Evolutionary conservation across 2,113 vertebrate species (phyloP), one percentile per base, ranked within the genome.

Genomic region (Psilopsiagon aurifrons): DNA sequence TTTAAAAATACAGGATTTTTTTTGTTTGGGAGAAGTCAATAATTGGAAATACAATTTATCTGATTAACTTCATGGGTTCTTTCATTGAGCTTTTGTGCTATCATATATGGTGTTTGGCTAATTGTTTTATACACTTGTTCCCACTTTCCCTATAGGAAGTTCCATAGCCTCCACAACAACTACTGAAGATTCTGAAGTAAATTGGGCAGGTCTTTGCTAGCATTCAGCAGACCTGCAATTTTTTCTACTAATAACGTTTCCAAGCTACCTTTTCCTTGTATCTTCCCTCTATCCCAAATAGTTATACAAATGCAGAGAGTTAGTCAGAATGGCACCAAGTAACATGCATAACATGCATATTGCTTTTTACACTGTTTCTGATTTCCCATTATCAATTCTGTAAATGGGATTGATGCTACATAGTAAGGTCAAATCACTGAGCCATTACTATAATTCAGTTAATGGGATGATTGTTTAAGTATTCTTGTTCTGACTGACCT

Each of bases 371-470:
- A 31, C 37, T 33, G 23, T 55, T 83, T 67, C 73, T 83, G 55
- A 59, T 88, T 77, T 83, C 69, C 75, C 22, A 13, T 73, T 86
- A 85, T n/a, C 60, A 77, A 54, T 83, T 33, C 64, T 86, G 28
- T 54, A 86, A 70, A 75, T 78, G 55, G 57, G 89, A 95, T 54
- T 54, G 46, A 37, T 91, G 68, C 51, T 67, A 14, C 60, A 55
- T 27, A 76, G 28, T 25, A 87, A 66, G 71, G 83, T 85, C 47
- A 68, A 85, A 81, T 90, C 44, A 39, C 25, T 16, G 73, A 78
- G 67, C 67, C 63, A 85, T 92, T 88, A 62, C 54, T 79, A 17
- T 91, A 81, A 95, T 95, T 95, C 78, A 76, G 75, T 41, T 96
- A 94, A 96, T 86, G 51, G 74, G 35, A 63, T 79, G 78, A 88